phyloP scores from a whole-genome alignment of 2,797 vertebrate species.

The Mus minutoides region DNA sequence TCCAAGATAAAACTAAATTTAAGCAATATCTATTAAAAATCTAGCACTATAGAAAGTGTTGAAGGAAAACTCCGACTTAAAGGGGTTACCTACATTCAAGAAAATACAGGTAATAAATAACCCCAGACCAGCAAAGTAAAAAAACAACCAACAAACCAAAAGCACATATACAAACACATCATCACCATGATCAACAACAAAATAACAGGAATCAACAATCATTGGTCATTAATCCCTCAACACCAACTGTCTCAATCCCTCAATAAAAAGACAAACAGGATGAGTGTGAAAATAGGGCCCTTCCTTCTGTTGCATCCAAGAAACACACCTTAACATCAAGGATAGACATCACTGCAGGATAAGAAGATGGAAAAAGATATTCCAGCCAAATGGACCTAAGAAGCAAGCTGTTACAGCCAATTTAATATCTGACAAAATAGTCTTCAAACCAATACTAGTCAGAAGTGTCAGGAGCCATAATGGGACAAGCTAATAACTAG shows the following conservation, averaged over 20 bases:
- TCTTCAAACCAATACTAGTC: background rate
- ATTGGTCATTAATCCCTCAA: background rate
- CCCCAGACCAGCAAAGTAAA: background rate
- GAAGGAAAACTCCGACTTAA: background rate
- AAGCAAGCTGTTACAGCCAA: background rate
- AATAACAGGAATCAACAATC: background rate
- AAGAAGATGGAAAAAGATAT: background rate
- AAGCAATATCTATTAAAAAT: background rate
- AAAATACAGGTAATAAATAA: background rate
- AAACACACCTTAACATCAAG: background rate
- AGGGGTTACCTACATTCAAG: background rate
- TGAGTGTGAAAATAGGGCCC: background rate
- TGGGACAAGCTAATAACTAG: too few relatives aligned
- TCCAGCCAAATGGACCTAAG: background rate
- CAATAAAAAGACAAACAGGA: background rate
- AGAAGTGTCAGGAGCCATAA: background rate
- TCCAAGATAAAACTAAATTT: background rate
- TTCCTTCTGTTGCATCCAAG: background rate
- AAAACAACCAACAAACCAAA: background rate
- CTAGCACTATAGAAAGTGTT: background rate
- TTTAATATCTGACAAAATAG: background rate
- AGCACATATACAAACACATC: background rate
- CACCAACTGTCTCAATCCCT: background rate
- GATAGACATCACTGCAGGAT: background rate
- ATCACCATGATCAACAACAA: background rate